phyloP scores from a whole-genome alignment of 1,140 invertebrate species.

The Rhagoletis pomonella region DNA sequence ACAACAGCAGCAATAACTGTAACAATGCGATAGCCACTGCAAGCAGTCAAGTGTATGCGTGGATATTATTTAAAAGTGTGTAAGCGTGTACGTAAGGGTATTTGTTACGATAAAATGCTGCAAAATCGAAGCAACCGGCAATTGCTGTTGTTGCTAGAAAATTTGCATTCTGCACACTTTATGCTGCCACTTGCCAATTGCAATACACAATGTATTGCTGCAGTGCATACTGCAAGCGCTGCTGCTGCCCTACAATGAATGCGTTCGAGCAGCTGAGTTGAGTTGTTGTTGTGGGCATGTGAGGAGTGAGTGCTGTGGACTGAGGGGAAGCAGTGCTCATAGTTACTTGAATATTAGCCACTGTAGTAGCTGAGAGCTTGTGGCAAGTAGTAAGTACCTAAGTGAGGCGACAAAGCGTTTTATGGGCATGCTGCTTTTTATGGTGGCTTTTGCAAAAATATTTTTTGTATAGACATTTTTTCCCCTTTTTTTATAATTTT shows the following conservation, averaged over 20 bases:
- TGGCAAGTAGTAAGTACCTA: conserved; percentile 39
- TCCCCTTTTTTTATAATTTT: background rate
- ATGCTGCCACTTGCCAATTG: conserved; percentile 47
- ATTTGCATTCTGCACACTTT: conserved; percentile 38
- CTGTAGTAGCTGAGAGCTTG: conserved; percentile 45
- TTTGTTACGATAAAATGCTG: background rate
- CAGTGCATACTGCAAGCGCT: background rate
- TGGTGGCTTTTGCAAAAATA: background rate
- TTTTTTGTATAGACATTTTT: background rate
- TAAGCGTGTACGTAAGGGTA: background rate
- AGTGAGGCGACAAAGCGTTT: conserved; percentile 47
- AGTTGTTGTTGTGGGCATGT: background rate
- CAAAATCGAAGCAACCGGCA: background rate
- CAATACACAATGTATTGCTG: background rate
- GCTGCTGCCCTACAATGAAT: conserved; percentile 42
- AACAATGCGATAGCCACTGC: conserved; percentile 34
- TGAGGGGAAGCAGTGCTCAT: background rate
- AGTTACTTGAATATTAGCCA: conserved; percentile 4
- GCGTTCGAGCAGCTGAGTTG: conserved; percentile 15
- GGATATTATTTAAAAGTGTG: conserved; percentile 5
- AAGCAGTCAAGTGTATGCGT: conserved; percentile 33
- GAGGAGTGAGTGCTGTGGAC: background rate
- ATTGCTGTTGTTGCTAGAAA: background rate
- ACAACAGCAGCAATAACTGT: conserved; percentile 8
- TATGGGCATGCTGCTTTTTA: conserved; percentile 5